Base-by-base conservation (phyloP, 2,113 vertebrate species). In the Caloenas nicobarica region DNA sequence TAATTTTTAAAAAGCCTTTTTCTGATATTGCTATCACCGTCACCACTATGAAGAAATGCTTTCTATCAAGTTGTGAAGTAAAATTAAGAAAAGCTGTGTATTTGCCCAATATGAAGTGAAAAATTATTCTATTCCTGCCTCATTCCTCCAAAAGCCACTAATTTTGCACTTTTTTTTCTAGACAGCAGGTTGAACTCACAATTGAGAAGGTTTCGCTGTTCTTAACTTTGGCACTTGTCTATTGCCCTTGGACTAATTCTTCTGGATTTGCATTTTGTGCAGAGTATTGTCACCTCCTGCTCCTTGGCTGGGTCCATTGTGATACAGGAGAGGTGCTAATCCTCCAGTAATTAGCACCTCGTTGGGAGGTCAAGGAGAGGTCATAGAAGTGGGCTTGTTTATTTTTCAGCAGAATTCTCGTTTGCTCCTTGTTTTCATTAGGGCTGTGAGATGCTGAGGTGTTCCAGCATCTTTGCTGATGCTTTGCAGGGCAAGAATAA, bases 321-420 rank as follows among this genome's bases (percentile, higher is more conserved):
- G 96, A 97, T 87, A 95, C 58, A 85, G 68, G 82, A 73, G 96
- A 98, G 94, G 98, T 96, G 98, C 93, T 98, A 98, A 98, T 98
- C 97, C 97, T 88, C 76, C 17, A 68, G 92, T 96, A 95, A 97
- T 98, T 98, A 98, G 97, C 98, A 98, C 97, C 97, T 98, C 96
- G 70, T 97, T 86, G 66, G 88, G 89, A 87, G 94, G 95, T 97
- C 97, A 97, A 66, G 76, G 84, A 76, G 81, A 80, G 96, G 97
- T 97, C 94, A 96, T 40, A 81, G 86, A 88, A 81, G 70, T 60
- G 78, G 81, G 62, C 29, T 84, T 84, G 87, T 97, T 97, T 97
- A 91, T 95, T 96, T 97, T 97, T 84, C 91, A 71, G 94, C 60
- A 58, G 80, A 96, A 97, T 94, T 92, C 86, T 66, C 22, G 28